Evolutionary conservation across 2,113 vertebrate genomes (phyloP).

Genomic region (Mus musculus): DNA sequence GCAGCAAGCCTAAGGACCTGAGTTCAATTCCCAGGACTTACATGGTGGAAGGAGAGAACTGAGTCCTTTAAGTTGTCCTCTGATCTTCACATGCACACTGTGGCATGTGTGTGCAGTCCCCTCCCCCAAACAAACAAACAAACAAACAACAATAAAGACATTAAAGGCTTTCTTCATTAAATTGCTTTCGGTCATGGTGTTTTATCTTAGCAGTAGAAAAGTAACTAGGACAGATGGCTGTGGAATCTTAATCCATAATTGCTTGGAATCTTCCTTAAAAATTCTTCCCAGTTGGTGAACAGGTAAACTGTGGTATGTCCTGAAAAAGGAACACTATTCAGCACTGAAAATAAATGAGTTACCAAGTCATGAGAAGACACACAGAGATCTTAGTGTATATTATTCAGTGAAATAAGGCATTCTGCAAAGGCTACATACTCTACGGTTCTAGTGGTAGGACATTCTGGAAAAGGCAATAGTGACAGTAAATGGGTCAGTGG

Average conservation of each 20-base stretch:
- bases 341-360: neutral
- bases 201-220: neutral
- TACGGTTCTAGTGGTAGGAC: neutral
- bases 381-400: neutral
- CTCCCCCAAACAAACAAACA: neutral
- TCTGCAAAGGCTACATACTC: neutral
- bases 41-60: neutral
- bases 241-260: neutral
- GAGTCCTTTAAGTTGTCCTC: neutral
- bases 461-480: neutral
- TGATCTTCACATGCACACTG: neutral
- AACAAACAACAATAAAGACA: neutral
- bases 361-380: neutral
- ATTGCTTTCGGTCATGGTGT: neutral
- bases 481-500: neutral
- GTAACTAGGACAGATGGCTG: neutral
- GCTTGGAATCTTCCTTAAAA: neutral
- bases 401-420: neutral
- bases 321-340: neutral
- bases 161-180: neutral
- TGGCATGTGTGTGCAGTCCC: neutral
- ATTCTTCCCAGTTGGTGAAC: neutral
- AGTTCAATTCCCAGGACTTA: neutral
- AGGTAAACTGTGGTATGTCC: neutral
- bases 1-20: neutral